Percentiles rank a stretch among this genome's conserved stretches.
Conservation (phyloP, 2,888 invertebrate species). For the Torymus auratus region DNA sequence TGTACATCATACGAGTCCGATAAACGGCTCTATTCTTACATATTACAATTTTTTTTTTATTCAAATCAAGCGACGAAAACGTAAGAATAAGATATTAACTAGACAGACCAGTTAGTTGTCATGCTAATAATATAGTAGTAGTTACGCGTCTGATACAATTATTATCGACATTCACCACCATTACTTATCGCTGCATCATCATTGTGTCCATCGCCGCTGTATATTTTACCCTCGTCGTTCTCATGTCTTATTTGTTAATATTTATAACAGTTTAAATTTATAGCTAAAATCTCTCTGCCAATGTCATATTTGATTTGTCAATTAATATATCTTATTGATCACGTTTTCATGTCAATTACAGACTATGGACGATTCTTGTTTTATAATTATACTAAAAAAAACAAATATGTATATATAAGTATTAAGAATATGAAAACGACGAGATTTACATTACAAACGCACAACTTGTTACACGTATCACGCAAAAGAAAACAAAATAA, state of each 20-base stretch:
- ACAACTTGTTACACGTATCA: conserved; percentile 54
- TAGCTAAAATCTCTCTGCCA: conserved; percentile 67
- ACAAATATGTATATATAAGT: conserved; percentile 12
- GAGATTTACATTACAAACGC: conserved; percentile 47
- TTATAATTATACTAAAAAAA: conserved; percentile 16
- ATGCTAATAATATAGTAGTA: conserved; percentile 71
- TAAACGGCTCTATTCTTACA: conserved; percentile 41
- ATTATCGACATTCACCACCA: conserved; percentile 59
- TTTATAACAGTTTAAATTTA: conserved; percentile 67
- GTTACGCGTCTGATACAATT: conserved; percentile 68
- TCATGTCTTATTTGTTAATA: conserved; percentile 52
- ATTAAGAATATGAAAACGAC: conserved; percentile 51
- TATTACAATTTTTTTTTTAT: conserved; percentile 51
- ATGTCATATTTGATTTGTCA: conserved; percentile 67
- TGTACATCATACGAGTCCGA: conserved; percentile 56
- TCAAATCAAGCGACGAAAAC: conserved; percentile 67
- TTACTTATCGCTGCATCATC: conserved; percentile 59
- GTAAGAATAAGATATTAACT: conserved; percentile 68
- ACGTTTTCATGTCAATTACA: conserved; percentile 18
- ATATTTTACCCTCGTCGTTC: conserved; percentile 46
- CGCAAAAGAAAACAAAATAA: conserved; percentile 54
- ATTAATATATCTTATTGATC: conserved; percentile 24
- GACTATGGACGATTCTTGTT: conserved; percentile 35
- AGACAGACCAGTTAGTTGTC: conserved; percentile 72
- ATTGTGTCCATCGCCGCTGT: conserved; percentile 47